These are phyloP conservation scores for Lagocephalus sceleratus DNA, from an alignment of 2,797 vertebrate species.

Conservation along the genomic window DNA sequence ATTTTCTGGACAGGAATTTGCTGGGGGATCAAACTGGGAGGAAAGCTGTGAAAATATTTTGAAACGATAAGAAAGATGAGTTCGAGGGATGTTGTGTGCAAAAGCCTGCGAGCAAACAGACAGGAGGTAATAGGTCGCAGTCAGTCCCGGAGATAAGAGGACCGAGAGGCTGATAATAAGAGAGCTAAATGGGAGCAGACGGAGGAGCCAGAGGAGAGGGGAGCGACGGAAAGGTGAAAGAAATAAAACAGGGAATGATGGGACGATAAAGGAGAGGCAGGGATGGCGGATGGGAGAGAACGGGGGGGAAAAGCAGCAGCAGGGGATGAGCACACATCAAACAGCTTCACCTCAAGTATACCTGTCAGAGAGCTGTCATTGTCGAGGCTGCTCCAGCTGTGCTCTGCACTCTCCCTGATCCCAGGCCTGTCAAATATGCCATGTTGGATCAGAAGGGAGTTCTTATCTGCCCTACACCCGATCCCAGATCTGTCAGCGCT, in stretches of 20 bases:
- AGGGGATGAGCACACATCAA: constrained; percentile 57
- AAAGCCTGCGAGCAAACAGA: constrained; percentile 35
- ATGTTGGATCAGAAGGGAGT: constrained; percentile 68
- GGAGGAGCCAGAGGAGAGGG: constrained; percentile 10
- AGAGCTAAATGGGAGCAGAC: constrained; percentile 13
- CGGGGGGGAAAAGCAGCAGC: constrained; percentile 43
- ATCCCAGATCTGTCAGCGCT: constrained; percentile 72
- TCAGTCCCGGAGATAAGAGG: constrained; percentile 16
- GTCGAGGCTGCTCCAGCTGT: constrained; percentile 65
- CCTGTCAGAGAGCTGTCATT: constrained; percentile 72
- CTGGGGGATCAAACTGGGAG: constrained; percentile 31
- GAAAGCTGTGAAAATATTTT: constrained; percentile 45
- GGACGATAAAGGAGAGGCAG: constrained; percentile 11
- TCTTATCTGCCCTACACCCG: constrained; percentile 60
- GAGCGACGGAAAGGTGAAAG: constrained; percentile 12
- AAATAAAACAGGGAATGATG: constrained; percentile 38
- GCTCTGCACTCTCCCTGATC: constrained; percentile 72
- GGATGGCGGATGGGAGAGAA: constrained; percentile 18
- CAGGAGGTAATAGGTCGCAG: constrained; percentile 40
- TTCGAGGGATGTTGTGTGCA: constrained; percentile 8
- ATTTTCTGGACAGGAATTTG: constrained; percentile 11
- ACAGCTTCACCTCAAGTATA: constrained; percentile 60
- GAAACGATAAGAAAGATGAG: constrained; percentile 40
- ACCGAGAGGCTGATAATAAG: constrained; percentile 31
- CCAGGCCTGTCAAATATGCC: constrained; percentile 69